Percentiles rank a stretch among this genome's conserved stretches.
These are phyloP conservation scores for Cydia splendana DNA, from an alignment of 1,140 invertebrate genomes.

Conservation along the genomic window DNA sequence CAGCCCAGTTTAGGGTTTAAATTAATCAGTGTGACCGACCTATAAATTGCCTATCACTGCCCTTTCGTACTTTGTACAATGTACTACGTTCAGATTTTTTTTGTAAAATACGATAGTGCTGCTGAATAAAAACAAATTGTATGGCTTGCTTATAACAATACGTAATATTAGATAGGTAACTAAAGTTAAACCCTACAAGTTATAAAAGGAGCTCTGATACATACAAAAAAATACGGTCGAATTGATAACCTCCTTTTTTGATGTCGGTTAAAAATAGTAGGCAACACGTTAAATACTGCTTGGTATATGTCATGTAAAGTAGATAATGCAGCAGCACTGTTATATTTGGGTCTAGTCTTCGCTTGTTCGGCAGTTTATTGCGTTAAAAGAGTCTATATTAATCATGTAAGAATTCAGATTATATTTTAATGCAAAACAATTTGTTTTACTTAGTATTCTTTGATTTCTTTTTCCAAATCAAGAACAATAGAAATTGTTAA, in stretches of 20 bases:
- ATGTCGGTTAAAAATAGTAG: neutral
- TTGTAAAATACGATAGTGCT: constrained; percentile 1
- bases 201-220: too few relatives aligned
- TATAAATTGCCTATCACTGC: constrained; percentile 26
- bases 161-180: neutral
- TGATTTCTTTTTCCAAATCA: neutral
- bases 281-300: neutral
- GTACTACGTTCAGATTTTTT: neutral
- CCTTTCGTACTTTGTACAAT: constrained; percentile 20
- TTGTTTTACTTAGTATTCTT: constrained; percentile 11
- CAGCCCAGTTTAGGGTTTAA: neutral
- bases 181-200: neutral
- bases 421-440: neutral
- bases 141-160: too few relatives aligned
- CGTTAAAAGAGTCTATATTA: constrained; percentile 34
- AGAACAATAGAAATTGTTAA: neutral
- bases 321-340: neutral
- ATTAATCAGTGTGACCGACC: neutral
- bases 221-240: too few relatives aligned
- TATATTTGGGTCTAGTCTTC: constrained; percentile 48
- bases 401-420: constrained; percentile 21
- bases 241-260: too few relatives aligned
- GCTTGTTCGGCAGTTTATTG: constrained; percentile 37
- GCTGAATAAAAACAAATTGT: neutral
- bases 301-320: too few relatives aligned